These are phyloP conservation scores for Perccottus glenii DNA, from an alignment of 2,113 vertebrate species.

Conservation along the genomic window DNA sequence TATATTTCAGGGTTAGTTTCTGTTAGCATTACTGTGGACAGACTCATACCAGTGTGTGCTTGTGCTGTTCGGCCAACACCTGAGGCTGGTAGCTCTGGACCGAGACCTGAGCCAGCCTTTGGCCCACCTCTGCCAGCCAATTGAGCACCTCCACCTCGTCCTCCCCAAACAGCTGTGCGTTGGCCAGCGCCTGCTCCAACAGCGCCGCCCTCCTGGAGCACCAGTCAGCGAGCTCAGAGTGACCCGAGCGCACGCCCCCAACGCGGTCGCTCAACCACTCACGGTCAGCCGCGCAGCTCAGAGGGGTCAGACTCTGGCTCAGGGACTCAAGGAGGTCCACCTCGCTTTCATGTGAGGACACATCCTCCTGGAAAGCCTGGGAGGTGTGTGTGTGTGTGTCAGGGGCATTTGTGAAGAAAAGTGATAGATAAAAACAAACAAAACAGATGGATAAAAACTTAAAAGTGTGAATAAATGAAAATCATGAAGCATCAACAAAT, in stretches of 20 bases:
- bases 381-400: slow-evolving; percentile 51
- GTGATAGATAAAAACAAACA: slow-evolving; percentile 60
- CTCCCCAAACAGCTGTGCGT: slow-evolving; percentile 96
- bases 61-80: slow-evolving; percentile 91
- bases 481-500: slow-evolving; percentile 40
- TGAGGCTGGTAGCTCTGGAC: slow-evolving; percentile 91
- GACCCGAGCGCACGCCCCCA: slow-evolving; percentile 82
- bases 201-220: slow-evolving; percentile 86
- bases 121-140: slow-evolving; percentile 97
- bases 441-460: slow-evolving; percentile 72
- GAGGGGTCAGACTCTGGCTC: slow-evolving; percentile 85
- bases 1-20: not conserved
- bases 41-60: slow-evolving; percentile 88
- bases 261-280: slow-evolving; percentile 86
- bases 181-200: slow-evolving; percentile 92
- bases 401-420: slow-evolving; percentile 17
- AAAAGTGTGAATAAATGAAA: slow-evolving; percentile 66
- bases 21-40: not conserved
- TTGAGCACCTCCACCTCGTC: slow-evolving; percentile 99
- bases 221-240: slow-evolving; percentile 85
- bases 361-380: slow-evolving; percentile 91
- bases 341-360: slow-evolving; percentile 82
- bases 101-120: slow-evolving; percentile 89
- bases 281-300: slow-evolving; percentile 86
- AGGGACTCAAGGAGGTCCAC: slow-evolving; percentile 83